Conservation (phyloP, 2,113 vertebrate species). For the Pantherophis guttatus region DNA sequence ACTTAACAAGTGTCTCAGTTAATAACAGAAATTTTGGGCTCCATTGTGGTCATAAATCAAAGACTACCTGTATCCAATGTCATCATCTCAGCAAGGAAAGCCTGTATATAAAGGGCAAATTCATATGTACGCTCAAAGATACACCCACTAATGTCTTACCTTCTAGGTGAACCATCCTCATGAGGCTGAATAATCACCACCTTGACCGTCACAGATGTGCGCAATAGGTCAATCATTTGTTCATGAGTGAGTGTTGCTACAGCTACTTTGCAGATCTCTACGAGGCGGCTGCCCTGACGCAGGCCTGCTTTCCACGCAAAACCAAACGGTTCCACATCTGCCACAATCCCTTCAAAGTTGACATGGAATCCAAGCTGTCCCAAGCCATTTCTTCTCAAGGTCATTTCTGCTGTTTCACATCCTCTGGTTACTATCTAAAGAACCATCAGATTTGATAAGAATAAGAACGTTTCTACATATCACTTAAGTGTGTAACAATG, state of each 20-base stretch:
- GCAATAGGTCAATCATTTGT: constrained; percentile 95
- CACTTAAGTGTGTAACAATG: not conserved
- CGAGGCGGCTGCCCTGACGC: constrained; percentile 91
- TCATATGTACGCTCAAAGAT: not conserved
- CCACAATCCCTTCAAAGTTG: constrained; percentile 96
- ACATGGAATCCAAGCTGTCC: constrained; percentile 97
- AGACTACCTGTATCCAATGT: not conserved
- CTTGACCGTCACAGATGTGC: constrained; percentile 89
- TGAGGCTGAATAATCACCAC: constrained; percentile 96
- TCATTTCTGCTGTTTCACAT: constrained; percentile 93
- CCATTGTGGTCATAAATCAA: not conserved
- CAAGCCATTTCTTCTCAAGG: constrained; percentile 85
- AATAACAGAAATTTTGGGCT: not conserved
- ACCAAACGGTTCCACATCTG: constrained; percentile 94
- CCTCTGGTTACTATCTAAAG: constrained; percentile 87
- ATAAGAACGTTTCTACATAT: not conserved
- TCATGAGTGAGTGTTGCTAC: constrained; percentile 94
- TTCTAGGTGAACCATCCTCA: constrained; percentile 88
- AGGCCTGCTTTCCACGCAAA: constrained; percentile 96
- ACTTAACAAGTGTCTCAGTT: not conserved
- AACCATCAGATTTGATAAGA: constrained; percentile 34
- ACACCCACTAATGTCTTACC: constrained; percentile 65
- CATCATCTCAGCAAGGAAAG: not conserved
- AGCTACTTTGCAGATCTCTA: constrained; percentile 96
- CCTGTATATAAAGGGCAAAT: not conserved